These are phyloP conservation scores for Zootermopsis nevadensis DNA, from an alignment of 2,888 invertebrate genomes.

Conservation along the genomic window DNA sequence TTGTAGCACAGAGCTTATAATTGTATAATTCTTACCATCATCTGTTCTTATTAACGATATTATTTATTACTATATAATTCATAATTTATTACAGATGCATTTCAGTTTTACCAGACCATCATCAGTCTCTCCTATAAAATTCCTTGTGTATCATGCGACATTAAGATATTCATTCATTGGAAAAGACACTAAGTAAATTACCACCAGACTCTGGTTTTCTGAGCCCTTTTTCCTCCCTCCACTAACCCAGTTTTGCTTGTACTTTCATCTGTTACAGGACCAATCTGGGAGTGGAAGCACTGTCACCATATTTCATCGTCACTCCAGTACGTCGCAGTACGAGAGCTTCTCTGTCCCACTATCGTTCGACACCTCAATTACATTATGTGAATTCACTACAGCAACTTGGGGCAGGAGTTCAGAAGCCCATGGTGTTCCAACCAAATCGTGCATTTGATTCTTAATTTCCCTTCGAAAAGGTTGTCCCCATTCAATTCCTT, in stretches of 20 bases:
- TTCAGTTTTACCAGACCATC: background rate
- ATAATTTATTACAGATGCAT: too few relatives aligned
- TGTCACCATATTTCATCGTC: background rate
- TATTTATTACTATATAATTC: too few relatives aligned
- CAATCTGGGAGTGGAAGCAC: background rate
- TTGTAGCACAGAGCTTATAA: background rate
- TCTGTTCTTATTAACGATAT: too few relatives aligned
- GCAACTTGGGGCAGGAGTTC: background rate
- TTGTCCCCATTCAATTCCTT: too few relatives aligned
- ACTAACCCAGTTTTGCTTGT: background rate
- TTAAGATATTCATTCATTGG: background rate
- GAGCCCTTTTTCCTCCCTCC: background rate
- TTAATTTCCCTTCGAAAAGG: too few relatives aligned
- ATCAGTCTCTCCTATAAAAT: background rate
- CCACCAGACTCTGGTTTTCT: background rate
- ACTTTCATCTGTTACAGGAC: background rate
- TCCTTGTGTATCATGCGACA: too few relatives aligned
- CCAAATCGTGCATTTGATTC: background rate
- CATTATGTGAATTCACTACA: background rate
- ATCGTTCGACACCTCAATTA: background rate
- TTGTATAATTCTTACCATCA: too few relatives aligned
- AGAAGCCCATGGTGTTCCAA: background rate
- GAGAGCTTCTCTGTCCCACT: slow-evolving; percentile 3
- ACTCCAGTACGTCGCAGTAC: slow-evolving; percentile 7
- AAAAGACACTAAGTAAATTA: background rate